phyloP scores from a whole-genome alignment of 1,140 invertebrate species.

The Ericerus pela region DNA sequence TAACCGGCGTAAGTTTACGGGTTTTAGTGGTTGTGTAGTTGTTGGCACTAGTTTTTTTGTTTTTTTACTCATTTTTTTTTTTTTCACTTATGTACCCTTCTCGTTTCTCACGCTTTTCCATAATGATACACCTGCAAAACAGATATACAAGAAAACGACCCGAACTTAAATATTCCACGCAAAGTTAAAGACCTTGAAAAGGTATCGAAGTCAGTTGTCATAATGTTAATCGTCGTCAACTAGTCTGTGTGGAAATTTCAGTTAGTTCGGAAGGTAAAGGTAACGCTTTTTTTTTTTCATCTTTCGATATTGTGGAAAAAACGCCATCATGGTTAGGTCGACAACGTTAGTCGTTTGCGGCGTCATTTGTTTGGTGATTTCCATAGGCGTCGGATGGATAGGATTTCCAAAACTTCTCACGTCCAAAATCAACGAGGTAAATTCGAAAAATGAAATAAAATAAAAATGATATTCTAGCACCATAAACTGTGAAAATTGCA shows the following conservation, averaged over 20 bases:
- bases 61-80: no score
- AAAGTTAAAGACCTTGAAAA: conserved; percentile 10
- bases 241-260: conserved; percentile 3
- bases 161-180: conserved; percentile 9
- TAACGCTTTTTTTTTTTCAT: no score
- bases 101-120: no score
- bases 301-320: no score
- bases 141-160: background rate
- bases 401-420: conserved; percentile 14
- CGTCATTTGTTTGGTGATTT: conserved; percentile 1
- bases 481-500: no score
- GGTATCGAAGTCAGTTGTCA: conserved; percentile 4
- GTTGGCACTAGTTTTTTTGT: no score
- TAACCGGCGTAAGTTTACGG: no score
- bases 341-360: conserved; percentile 14
- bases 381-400: conserved; percentile 15
- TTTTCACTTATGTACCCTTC: no score
- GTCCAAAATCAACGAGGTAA: conserved; percentile 14
- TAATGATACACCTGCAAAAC: no score
- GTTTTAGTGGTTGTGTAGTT: no score
- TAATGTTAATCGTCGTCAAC: conserved; percentile 4
- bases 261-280: background rate
- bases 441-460: background rate
- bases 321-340: conserved; percentile 9
- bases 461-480: no score